Evolutionary conservation across 2,797 vertebrate genomes (phyloP), one percentile per base, ranked within the genome.

Genomic region (Enteromius argenteus): DNA sequence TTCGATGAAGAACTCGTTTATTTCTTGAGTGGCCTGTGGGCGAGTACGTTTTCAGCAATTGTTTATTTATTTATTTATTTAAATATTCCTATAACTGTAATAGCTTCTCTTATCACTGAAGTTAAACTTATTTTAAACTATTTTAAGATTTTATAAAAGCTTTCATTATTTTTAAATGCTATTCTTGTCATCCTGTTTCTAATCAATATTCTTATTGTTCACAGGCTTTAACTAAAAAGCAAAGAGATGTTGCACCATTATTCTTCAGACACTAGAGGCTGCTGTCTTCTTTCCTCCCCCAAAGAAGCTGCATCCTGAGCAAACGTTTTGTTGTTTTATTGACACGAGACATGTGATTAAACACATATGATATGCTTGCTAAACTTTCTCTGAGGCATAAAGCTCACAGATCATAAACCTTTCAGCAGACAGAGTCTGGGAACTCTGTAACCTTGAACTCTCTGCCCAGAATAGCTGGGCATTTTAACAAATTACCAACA

Each of bases 191-290:
- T 62, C 44, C 56, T 62, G 27, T 64, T 27, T 60, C 15, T 46
- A 0, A 46, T 35, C 53, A 60, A 46, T 37, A 27, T 30, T 27
- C 4, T 0, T 21, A 27, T 81, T 72, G 23, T 80, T 72, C 46
- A 35, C 32, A 30, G 58, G 27, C 3, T 17, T 73, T 64, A 42
- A 10, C 9, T 71, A 46, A 27, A 71, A 71, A 8, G 68, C 49
- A 37, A 15, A n/a, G 56, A 23, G 23, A 27, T 11, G 74, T 9
- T 82, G 87, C 60, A 84, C 73, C 30, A 82, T 51, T 68, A 39
- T n/a, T 39, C 7, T 44, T 79, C 2, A 32, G 84, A 90, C 94
- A 93, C 90, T 23, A 93, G 94, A 91, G 90, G 92, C 83, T 44
- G 87, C 91, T 94, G 81, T 90, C 76, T 82, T 77, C 87, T 89